Conservation (phyloP, 2,113 vertebrate species). For the Pterocles burchelli region DNA sequence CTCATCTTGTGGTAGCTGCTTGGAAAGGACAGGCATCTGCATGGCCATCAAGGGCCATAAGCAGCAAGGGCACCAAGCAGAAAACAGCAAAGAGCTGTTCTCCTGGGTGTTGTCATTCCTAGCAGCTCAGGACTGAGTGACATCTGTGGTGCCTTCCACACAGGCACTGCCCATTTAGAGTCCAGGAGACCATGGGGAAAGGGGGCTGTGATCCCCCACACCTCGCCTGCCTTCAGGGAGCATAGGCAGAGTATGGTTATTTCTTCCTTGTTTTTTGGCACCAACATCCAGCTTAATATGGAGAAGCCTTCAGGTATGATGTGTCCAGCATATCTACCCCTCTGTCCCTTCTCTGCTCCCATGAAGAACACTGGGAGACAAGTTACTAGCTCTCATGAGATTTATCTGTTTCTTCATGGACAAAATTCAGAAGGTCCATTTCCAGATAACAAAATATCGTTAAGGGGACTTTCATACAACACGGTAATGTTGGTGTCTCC, state of each 20-base stretch:
- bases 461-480: neutral
- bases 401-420: neutral
- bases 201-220: neutral
- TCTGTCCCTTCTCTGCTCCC: neutral
- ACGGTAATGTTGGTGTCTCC: neutral
- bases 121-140: accelerated
- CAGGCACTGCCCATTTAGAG: neutral
- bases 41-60: neutral
- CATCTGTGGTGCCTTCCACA: neutral
- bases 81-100: neutral
- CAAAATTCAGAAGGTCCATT: neutral
- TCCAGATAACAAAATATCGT: neutral
- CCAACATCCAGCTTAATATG: neutral
- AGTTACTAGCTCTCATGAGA: neutral
- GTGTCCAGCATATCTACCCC: neutral
- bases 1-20: neutral
- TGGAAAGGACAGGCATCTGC: neutral
- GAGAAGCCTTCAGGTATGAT: neutral
- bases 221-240: neutral
- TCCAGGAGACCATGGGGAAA: neutral
- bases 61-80: neutral
- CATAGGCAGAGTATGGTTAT: neutral
- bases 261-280: neutral
- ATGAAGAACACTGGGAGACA: neutral
- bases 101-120: neutral